Percentiles rank a stretch among this genome's conserved stretches.
These are phyloP conservation scores for Thecocarcelia acutangulata DNA, from an alignment of 2,888 invertebrate genomes.

Conservation along the genomic window DNA sequence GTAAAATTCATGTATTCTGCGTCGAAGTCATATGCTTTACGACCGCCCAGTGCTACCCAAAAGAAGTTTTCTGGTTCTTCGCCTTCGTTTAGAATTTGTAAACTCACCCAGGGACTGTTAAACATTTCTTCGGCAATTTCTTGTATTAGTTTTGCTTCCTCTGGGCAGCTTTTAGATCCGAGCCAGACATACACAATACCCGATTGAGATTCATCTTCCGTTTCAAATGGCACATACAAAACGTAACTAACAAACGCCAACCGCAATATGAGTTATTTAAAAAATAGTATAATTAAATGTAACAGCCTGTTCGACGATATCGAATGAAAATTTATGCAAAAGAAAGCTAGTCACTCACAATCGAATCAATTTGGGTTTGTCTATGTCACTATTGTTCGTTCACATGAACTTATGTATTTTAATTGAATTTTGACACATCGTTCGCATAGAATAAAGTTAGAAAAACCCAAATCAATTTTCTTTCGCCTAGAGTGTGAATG, in stretches of 20 bases:
- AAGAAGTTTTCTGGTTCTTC: conserved; percentile 99
- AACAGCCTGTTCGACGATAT: too few species aligned
- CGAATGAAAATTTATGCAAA: too few species aligned
- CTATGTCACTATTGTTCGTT: too few species aligned
- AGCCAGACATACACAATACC: conserved; percentile 98
- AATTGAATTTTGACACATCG: too few species aligned
- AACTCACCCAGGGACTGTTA: conserved; percentile 89
- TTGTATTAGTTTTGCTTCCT: conserved; percentile 92
- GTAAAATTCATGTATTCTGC: conserved; percentile 96
- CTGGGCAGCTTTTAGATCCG: conserved; percentile 91
- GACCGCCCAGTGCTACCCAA: conserved; percentile 97
- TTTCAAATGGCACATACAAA: conserved; percentile 95
- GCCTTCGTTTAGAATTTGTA: conserved; percentile 93
- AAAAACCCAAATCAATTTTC: too few species aligned
- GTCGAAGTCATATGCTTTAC: conserved; percentile 92
- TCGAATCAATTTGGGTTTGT: too few species aligned
- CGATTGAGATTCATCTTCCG: conserved; percentile 88
- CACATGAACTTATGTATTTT: too few species aligned
- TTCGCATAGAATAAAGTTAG: too few species aligned
- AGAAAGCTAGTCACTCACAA: too few species aligned
- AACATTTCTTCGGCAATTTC: conserved; percentile 97
- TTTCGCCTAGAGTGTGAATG: too few species aligned
- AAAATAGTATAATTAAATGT: too few species aligned
- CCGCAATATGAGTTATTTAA: not conserved
- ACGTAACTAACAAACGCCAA: conserved; percentile 88